Percentiles rank a stretch among this genome's conserved stretches.
Evolutionary conservation across 2,888 invertebrate species (phyloP).

Genomic region (Pristionchus mayeri): DNA sequence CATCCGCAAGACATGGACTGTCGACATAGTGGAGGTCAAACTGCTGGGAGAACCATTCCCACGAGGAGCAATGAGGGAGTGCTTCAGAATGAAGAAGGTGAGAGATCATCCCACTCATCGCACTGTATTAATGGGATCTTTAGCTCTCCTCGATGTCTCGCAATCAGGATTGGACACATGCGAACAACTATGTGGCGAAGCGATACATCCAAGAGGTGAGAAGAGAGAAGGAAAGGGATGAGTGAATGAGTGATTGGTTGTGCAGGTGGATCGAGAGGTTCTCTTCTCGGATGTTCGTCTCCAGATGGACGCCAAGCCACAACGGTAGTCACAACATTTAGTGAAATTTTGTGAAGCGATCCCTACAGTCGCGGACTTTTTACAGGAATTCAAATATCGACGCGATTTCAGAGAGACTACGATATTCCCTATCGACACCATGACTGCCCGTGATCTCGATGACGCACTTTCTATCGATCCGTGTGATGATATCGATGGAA

Average conservation of each 20-base stretch:
- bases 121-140: not conserved
- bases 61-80: constrained; percentile 81
- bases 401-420: constrained; percentile 81
- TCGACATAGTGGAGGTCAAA: constrained; percentile 78
- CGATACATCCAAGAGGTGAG: constrained; percentile 76
- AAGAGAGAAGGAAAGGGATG: too few relatives aligned
- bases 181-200: constrained; percentile 81
- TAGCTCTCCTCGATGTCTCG: constrained; percentile 75
- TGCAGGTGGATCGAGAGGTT: constrained; percentile 76
- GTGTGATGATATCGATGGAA: constrained; percentile 80
- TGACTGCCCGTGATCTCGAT: constrained; percentile 91
- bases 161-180: constrained; percentile 78
- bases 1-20: constrained; percentile 79
- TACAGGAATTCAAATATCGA: constrained; percentile 76
- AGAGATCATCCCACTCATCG: constrained; percentile 73
- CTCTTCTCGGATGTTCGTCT: constrained; percentile 81
- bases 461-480: constrained; percentile 90
- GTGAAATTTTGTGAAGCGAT: too few relatives aligned
- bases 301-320: too few relatives aligned
- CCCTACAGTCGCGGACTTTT: too few relatives aligned
- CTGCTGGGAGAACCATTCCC: constrained; percentile 78
- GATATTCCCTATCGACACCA: constrained; percentile 94
- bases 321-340: too few relatives aligned
- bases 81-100: constrained; percentile 79
- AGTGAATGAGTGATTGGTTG: constrained; percentile 54